Evolutionary conservation across 2,888 invertebrate species (phyloP), one percentile per base, ranked within the genome.

Genomic region (Meiosimyza decipiens): DNA sequence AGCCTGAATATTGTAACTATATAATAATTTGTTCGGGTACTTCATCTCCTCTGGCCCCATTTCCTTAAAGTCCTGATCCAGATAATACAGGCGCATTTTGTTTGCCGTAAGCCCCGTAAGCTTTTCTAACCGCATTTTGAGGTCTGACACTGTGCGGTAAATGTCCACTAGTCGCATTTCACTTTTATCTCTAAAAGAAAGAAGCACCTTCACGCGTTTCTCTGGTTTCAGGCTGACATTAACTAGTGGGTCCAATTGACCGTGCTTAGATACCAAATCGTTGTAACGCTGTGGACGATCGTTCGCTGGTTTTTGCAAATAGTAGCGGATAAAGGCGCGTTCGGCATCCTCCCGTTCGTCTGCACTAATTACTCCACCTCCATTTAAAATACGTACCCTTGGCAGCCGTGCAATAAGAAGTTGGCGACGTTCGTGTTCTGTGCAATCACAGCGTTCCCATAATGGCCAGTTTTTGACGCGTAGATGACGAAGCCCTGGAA

Each of bases 301-400:
- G 72, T 92, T 91, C 86, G 94, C 94, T 1, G 95, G 93, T 81
- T 93, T 93, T 83, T 96, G 94, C 94, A 95, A 94, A 86, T 95
- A 97, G 84, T 95, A 93, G 73, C 98, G 90, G 80, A 98, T 95
- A 87, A 97, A 98, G 77, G 96, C 95, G 74, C 97, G 89, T 86
- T 98, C 98, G 15, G 97, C 95, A 82, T 96, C 94, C 86, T 97
- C 96, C 73, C 97, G 90, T 85, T 98, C 98, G 79, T 94, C 94
- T 0, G 89, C 90, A 51, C 92, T 92, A 78, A 98, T 95, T 15
- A 90, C 90, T 18, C 94, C 95, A 72, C 97, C 97, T 1, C 97
- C 97, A 88, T 98, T 98, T 57, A 98, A 88, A 69, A 94, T 94
- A 77, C 91, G 90, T 62, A 97, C 92, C 85, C 93, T 94, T 54